These are phyloP conservation scores for Hystrix cristata DNA, from an alignment of 2,113 vertebrate genomes.

Conservation along the genomic window DNA sequence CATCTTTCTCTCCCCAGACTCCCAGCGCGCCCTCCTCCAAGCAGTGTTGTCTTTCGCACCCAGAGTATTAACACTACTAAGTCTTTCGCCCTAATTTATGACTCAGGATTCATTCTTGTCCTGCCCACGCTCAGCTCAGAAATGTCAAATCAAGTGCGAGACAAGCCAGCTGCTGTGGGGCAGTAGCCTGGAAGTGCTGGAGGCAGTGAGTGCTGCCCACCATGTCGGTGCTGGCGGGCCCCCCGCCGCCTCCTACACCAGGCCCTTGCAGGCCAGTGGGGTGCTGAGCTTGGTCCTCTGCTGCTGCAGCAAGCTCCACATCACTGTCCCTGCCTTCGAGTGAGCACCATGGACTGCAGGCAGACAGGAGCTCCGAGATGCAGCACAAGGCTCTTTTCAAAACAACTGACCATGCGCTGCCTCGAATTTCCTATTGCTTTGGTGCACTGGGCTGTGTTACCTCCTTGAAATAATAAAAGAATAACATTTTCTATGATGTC, in stretches of 20 bases:
- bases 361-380: background rate
- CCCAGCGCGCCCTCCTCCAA: background rate
- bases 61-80: constrained; percentile 77
- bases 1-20: background rate
- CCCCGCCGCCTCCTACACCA: background rate
- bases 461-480: constrained; percentile 84
- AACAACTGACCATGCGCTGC: constrained; percentile 66
- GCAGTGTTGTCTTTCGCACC: constrained; percentile 58
- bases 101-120: constrained; percentile 71
- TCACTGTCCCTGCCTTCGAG: background rate
- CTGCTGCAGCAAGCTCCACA: background rate
- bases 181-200: background rate
- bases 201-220: rapidly evolving
- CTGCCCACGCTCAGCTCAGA: constrained; percentile 58
- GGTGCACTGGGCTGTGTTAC: constrained; percentile 75
- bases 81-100: constrained; percentile 73
- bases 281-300: background rate
- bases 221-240: background rate
- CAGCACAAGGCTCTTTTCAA: constrained; percentile 57
- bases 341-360: background rate
- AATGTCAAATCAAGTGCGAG: constrained; percentile 46
- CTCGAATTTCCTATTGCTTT: constrained; percentile 78
- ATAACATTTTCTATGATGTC: constrained; percentile 78
- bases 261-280: background rate
- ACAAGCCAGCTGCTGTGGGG: background rate